phyloP scores from a whole-genome alignment of 2,113 vertebrate genomes.

The Rhinoptilus africanus region DNA sequence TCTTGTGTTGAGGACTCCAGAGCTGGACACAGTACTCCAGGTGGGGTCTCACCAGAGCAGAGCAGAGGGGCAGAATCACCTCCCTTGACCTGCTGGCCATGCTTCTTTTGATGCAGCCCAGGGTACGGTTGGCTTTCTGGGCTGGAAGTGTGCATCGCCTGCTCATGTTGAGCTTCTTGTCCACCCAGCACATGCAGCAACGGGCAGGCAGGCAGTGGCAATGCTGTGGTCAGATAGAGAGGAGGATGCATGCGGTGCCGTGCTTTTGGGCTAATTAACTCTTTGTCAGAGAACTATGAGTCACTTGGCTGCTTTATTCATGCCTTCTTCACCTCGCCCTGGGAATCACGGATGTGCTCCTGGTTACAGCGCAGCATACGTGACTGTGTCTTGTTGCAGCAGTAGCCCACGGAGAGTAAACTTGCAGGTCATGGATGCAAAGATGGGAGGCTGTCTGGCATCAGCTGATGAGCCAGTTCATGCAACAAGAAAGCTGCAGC shows the following conservation, averaged over 20 bases:
- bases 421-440: neutral
- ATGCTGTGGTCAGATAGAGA: neutral
- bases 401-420: neutral
- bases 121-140: no score
- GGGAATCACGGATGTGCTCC: neutral
- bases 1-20: no score
- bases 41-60: no score
- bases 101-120: no score
- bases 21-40: no score
- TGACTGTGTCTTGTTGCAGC: neutral
- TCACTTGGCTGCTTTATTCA: neutral
- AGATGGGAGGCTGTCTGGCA: neutral
- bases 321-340: rapidly evolving
- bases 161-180: no score
- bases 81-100: no score
- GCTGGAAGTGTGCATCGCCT: no score
- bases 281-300: neutral
- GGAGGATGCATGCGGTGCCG: rapidly evolving
- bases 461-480: neutral
- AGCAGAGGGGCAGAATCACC: no score
- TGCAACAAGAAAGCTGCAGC: neutral
- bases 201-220: rapidly evolving
- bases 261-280: neutral
- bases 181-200: no score
- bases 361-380: rapidly evolving